Percentiles rank a stretch among this genome's conserved stretches.
Conservation (phyloP, 2,888 invertebrate species). For the Dichetophora obliterata region DNA sequence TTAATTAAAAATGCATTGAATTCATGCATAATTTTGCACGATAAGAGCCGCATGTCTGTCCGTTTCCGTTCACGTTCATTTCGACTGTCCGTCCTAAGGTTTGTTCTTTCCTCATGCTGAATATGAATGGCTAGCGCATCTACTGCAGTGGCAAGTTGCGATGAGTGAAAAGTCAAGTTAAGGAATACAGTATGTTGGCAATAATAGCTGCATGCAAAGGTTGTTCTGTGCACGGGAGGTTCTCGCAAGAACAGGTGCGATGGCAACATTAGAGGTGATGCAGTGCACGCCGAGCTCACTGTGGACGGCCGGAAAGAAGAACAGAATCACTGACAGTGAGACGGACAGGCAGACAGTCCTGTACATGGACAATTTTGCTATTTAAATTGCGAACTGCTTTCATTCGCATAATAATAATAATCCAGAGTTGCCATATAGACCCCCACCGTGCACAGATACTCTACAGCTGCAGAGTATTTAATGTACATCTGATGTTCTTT, state of each 20-base stretch:
- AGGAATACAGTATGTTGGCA: neutral
- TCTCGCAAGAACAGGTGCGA: neutral
- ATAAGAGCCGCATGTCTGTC: constrained; percentile 21
- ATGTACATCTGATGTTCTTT: constrained; percentile 40
- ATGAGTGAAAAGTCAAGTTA: constrained; percentile 1
- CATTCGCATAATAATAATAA: constrained; percentile 34
- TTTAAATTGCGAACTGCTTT: constrained; percentile 34
- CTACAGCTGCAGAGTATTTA: constrained; percentile 16
- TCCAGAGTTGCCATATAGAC: constrained; percentile 19
- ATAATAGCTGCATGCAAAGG: neutral
- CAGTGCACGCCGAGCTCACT: too few relatives aligned
- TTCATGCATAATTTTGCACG: constrained; percentile 39
- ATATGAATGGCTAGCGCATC: neutral
- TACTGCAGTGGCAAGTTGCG: neutral
- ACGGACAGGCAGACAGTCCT: neutral
- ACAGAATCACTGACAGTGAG: neutral
- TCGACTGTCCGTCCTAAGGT: too few relatives aligned
- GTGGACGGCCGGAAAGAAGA: neutral
- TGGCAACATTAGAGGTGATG: neutral
- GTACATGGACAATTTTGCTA: constrained; percentile 23
- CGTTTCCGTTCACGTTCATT: neutral
- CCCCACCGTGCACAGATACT: neutral
- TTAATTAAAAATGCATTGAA: constrained; percentile 43
- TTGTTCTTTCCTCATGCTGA: neutral
- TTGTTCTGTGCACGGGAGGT: neutral